Evolutionary conservation across 2,888 invertebrate genomes (phyloP).

Genomic region (Ophraella communa): DNA sequence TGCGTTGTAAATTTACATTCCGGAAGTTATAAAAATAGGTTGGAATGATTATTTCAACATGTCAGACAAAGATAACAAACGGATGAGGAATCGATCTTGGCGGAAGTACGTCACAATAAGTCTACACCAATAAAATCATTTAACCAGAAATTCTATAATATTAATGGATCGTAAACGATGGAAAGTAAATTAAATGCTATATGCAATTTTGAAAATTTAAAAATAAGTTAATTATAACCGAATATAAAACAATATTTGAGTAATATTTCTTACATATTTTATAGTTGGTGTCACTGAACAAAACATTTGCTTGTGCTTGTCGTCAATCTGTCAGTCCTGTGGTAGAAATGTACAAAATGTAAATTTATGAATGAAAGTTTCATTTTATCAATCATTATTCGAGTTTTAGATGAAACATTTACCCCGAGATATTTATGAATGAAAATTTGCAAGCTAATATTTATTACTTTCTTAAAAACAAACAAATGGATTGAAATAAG

Average conservation of each 20-base stretch:
- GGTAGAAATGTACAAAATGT: neutral
- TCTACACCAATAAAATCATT: neutral
- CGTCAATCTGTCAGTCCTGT: neutral
- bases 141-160: neutral
- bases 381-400: neutral
- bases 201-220: too few relatives aligned
- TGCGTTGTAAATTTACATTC: neutral
- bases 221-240: too few relatives aligned
- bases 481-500: neutral
- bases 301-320: neutral
- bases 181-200: neutral
- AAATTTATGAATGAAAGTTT: neutral
- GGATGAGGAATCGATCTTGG: too few relatives aligned
- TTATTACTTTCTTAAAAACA: neutral
- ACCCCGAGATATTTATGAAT: too few relatives aligned
- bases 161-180: neutral
- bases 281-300: neutral
- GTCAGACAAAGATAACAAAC: neutral
- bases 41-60: neutral
- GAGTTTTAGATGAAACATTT: neutral
- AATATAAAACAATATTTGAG: too few relatives aligned
- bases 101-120: neutral
- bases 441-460: neutral
- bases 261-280: neutral
- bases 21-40: neutral